These are phyloP conservation scores for Sturnus vulgaris DNA, from an alignment of 2,113 vertebrate genomes.

Conservation along the genomic window DNA sequence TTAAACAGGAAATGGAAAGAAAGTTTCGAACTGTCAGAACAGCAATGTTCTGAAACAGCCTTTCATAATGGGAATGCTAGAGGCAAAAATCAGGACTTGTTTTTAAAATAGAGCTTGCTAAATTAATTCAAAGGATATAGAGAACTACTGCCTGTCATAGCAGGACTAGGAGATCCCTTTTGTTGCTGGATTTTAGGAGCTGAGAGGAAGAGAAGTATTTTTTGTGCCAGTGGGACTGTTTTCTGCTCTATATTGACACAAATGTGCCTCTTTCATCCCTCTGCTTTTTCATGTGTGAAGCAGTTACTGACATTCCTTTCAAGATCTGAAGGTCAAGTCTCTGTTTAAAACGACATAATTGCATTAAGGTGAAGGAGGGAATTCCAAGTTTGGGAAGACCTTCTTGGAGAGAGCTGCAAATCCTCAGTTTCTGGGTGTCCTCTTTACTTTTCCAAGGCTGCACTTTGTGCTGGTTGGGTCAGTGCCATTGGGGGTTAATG, in stretches of 20 bases:
- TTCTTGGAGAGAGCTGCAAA: background rate
- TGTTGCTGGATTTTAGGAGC: background rate
- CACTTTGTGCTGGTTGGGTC: background rate
- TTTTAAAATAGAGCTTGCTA: slow-evolving; percentile 45
- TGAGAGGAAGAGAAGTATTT: background rate
- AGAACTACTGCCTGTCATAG: background rate
- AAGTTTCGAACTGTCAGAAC: slow-evolving; percentile 38
- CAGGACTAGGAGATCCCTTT: slow-evolving; percentile 40
- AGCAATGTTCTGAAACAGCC: slow-evolving; percentile 37
- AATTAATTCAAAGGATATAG: slow-evolving; percentile 43
- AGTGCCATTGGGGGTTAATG: background rate
- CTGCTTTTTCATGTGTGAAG: background rate
- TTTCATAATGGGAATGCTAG: slow-evolving; percentile 56
- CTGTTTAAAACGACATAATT: slow-evolving; percentile 45
- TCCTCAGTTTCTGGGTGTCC: background rate
- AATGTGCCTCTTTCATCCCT: slow-evolving; percentile 10
- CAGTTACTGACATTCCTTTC: slow-evolving; percentile 32
- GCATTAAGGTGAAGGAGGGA: background rate
- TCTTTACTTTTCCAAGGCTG: background rate
- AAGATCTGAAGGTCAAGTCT: slow-evolving; percentile 37
- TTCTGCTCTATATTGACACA: slow-evolving; percentile 39
- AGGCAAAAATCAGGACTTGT: slow-evolving; percentile 51
- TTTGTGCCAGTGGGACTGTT: background rate
- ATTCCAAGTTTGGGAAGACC: background rate
- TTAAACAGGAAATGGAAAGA: slow-evolving; percentile 51